A percentile compares a stretch with the other conserved stretches of the same genome.
Evolutionary conservation across 2,113 vertebrate genomes (phyloP).

Genomic region (Alces alces): DNA sequence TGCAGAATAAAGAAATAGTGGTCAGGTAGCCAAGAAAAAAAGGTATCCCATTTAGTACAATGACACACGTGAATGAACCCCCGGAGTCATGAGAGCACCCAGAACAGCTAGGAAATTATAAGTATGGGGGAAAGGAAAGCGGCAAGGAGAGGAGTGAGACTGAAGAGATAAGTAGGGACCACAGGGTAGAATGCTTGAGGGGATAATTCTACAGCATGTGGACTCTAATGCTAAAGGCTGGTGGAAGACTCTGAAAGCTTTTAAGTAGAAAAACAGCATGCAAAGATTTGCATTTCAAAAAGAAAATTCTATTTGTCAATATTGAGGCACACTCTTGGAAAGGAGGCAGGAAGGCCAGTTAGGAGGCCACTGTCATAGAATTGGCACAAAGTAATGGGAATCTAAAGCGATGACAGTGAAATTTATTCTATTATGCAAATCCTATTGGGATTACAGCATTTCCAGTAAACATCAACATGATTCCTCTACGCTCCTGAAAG

Average conservation of each 20-base stretch:
- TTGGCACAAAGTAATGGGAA: background rate
- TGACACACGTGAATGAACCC: background rate
- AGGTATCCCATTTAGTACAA: background rate
- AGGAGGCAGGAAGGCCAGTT: background rate
- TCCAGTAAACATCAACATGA: background rate
- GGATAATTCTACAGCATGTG: background rate
- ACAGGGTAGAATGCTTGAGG: background rate
- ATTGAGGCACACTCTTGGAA: background rate
- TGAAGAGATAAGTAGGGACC: background rate
- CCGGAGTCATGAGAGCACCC: background rate
- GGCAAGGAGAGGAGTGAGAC: background rate
- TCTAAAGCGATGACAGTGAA: background rate
- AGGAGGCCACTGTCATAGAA: background rate
- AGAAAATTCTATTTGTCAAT: background rate
- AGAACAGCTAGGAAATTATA: background rate
- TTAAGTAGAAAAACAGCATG: background rate
- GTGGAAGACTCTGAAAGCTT: background rate
- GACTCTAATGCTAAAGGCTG: background rate
- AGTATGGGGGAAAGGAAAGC: background rate
- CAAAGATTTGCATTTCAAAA: background rate
- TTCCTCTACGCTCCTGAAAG: background rate
- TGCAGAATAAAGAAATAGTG: background rate
- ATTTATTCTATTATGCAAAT: background rate
- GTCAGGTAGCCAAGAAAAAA: background rate
- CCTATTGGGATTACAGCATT: background rate